phyloP scores from a whole-genome alignment of 2,797 vertebrate species.

The Bovichtus variegatus region DNA sequence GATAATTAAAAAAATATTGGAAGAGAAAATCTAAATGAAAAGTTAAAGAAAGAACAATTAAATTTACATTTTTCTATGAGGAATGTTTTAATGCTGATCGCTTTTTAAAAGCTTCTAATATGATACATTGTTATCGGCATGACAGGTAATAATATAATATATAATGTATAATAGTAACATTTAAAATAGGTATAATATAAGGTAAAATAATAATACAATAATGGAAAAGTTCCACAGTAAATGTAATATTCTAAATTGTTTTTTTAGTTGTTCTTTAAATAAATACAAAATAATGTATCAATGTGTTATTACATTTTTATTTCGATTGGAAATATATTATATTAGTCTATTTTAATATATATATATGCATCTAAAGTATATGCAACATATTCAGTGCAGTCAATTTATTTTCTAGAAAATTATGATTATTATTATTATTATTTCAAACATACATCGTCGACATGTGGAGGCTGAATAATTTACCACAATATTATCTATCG shows the following conservation, averaged over 20 bases:
- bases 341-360: no score
- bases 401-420: not conserved
- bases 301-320: not conserved
- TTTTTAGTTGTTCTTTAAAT: not conserved
- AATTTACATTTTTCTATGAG: not conserved
- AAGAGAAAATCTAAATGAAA: not conserved
- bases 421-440: not conserved
- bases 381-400: not conserved
- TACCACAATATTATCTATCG: slow-evolving; percentile 58
- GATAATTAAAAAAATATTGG: not conserved
- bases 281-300: no score
- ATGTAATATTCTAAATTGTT: not conserved
- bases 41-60: not conserved
- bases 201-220: not conserved
- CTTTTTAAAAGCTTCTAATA: not conserved
- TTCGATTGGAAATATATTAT: no score
- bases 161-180: not conserved
- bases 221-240: not conserved
- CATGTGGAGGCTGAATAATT: slow-evolving; percentile 59
- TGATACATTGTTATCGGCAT: not conserved
- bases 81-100: not conserved
- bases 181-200: not conserved
- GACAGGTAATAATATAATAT: no score
- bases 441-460: slow-evolving; percentile 11
- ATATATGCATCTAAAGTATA: no score